phyloP scores from a whole-genome alignment of 2,113 vertebrate species.

The Ptilonorhynchus violaceus region DNA sequence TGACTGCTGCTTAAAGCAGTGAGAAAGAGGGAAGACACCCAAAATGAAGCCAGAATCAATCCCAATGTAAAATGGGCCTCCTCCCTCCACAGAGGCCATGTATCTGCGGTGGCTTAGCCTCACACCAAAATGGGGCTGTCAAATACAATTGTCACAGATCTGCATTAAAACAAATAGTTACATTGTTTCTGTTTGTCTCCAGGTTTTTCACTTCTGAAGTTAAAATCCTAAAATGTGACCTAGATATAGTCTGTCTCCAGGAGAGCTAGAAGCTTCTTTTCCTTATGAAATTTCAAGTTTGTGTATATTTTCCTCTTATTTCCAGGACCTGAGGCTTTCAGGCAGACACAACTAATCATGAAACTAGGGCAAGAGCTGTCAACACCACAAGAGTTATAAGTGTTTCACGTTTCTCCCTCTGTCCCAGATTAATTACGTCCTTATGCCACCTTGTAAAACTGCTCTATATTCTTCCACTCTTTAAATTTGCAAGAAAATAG shows the following conservation, averaged over 20 bases:
- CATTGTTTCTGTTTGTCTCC: background rate
- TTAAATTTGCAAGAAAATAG: background rate
- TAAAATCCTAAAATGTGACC: background rate
- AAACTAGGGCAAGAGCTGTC: background rate
- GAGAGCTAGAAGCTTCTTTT: rapidly evolving
- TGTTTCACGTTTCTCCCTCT: background rate
- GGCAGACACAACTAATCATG: background rate
- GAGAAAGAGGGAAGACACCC: background rate
- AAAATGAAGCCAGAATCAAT: background rate
- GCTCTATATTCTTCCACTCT: background rate
- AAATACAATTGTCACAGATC: background rate
- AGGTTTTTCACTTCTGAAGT: background rate
- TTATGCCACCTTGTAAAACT: background rate
- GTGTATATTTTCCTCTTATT: background rate
- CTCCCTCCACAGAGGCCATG: background rate
- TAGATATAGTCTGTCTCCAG: background rate
- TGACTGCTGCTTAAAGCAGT: background rate
- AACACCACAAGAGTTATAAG: background rate
- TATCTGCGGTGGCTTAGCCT: background rate
- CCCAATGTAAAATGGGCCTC: background rate
- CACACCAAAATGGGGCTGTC: background rate
- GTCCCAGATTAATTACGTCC: background rate
- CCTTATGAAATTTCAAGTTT: background rate
- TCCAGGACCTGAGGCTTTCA: background rate
- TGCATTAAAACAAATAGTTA: background rate